Percentiles rank a stretch among this genome's conserved stretches.
Conservation (phyloP, 2,888 invertebrate genomes). For the Antheraea assamensis region DNA sequence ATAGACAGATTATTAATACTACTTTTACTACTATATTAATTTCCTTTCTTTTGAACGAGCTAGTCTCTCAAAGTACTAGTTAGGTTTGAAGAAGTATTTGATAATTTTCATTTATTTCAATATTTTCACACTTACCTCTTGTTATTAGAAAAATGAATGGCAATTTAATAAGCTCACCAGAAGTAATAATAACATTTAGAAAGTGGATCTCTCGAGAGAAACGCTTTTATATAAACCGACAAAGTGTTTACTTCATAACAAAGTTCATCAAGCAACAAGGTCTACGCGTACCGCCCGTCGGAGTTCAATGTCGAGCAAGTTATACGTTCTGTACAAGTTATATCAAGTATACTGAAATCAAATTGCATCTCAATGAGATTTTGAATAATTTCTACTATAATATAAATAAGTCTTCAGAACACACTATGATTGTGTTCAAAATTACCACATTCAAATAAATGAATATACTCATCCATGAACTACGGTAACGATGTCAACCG, state of each 20-base stretch:
- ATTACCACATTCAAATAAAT: not conserved
- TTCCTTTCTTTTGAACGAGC: no score
- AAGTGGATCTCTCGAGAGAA: conserved; percentile 33
- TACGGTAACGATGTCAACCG: no score
- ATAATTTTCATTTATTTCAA: not conserved
- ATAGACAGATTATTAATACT: no score
- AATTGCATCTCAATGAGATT: conserved; percentile 4
- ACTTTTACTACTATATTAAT: no score
- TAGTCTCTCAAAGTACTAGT: no score
- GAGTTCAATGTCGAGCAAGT: not conserved
- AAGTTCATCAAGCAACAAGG: not conserved
- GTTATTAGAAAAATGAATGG: conserved; percentile 1
- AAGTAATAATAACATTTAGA: conserved; percentile 27
- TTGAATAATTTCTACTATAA: conserved; percentile 14
- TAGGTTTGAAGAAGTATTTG: no score
- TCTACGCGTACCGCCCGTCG: not conserved
- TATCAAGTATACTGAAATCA: not conserved
- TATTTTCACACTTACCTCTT: not conserved
- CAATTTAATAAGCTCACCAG: not conserved
- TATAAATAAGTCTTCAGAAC: not conserved
- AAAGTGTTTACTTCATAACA: conserved; percentile 1
- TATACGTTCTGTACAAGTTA: not conserved
- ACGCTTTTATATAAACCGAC: conserved; percentile 20
- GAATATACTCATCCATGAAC: no score
- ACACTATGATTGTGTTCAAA: not conserved